Evolutionary conservation across 2,113 vertebrate species (phyloP).

Genomic region (Alligator sinensis): DNA sequence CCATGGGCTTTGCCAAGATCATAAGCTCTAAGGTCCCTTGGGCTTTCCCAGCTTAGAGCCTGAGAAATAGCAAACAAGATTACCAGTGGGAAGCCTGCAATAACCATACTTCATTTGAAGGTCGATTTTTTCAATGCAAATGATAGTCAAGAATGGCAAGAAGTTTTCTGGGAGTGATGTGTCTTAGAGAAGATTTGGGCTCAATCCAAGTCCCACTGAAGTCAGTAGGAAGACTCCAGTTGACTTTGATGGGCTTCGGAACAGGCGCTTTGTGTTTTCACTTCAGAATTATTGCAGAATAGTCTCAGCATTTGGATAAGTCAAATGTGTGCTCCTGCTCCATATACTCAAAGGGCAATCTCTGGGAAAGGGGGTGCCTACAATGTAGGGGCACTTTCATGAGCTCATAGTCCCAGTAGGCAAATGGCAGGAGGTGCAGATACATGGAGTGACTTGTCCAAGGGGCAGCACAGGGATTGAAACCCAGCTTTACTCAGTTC

Average conservation of each 20-base stretch:
- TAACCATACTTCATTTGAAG: background rate
- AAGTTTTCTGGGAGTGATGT: background rate
- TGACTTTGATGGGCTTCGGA: too few relatives aligned
- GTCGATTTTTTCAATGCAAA: constrained; percentile 52
- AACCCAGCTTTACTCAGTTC: constrained; percentile 47
- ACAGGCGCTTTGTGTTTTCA: background rate
- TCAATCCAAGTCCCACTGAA: too few relatives aligned
- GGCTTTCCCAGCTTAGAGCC: background rate
- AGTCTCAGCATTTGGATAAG: background rate
- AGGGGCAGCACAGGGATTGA: constrained; percentile 26
- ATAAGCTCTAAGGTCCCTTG: background rate
- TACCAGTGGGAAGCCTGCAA: background rate
- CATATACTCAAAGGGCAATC: background rate
- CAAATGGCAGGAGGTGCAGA: background rate
- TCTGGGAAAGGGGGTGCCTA: background rate
- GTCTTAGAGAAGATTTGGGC: background rate
- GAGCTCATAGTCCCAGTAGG: background rate
- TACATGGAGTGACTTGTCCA: constrained; percentile 33
- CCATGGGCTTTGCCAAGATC: background rate
- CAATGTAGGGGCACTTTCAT: background rate
- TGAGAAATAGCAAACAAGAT: background rate
- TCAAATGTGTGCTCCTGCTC: background rate
- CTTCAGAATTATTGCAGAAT: background rate
- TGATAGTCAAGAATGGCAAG: background rate
- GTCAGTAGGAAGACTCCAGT: too few relatives aligned